Evolutionary conservation across 2,113 vertebrate genomes (phyloP).

Genomic region (cattle (Bos taurus)): ARS-UCD2.0 NC_037334.1:61325001-61325500

Average conservation of each 20-base stretch:
- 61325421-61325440: background rate
- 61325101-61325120: background rate
- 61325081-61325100: background rate
- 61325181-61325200: background rate
- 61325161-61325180: background rate
- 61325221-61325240: background rate
- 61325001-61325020: background rate
- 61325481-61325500: background rate
- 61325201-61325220: background rate
- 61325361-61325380: background rate
- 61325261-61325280: conserved; percentile 7
- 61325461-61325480: background rate
- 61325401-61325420: background rate
- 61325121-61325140: background rate
- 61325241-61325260: background rate
- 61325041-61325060: background rate
- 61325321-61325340: background rate
- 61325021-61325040: background rate
- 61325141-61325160: background rate
- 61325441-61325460: background rate
- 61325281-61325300: background rate
- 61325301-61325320: background rate
- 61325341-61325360: background rate
- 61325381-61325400: background rate
- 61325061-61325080: background rate